Evolutionary conservation across 2,797 vertebrate species (phyloP).

Genomic region (Siniperca scherzeri): DNA sequence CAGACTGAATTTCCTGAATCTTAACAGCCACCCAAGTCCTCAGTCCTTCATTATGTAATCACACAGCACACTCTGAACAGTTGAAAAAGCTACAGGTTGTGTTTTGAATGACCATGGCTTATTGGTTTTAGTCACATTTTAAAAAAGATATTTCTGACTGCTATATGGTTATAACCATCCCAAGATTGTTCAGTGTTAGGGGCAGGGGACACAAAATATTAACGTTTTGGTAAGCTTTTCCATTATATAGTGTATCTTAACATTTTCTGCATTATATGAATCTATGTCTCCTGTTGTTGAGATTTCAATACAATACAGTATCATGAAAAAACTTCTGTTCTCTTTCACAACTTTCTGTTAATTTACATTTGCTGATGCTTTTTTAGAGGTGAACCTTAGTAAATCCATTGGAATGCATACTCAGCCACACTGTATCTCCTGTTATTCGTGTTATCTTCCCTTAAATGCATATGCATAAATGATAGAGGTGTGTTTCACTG

Average conservation of each 20-base stretch:
- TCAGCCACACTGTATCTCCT: neutral
- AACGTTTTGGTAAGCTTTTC: neutral
- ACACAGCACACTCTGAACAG: constrained; percentile 36
- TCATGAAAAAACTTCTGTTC: neutral
- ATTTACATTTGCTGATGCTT: neutral
- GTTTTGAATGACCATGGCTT: constrained; percentile 34
- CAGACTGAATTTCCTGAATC: constrained; percentile 53
- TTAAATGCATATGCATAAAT: constrained; percentile 9
- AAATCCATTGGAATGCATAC: neutral
- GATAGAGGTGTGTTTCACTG: neutral
- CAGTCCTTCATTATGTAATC: constrained; percentile 56
- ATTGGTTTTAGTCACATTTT: constrained; percentile 42
- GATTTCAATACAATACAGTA: neutral
- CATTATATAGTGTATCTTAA: neutral
- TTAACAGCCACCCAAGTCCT: constrained; percentile 45
- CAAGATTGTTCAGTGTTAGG: neutral
- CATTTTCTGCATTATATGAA: neutral
- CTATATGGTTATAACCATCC: neutral
- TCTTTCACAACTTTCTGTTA: neutral
- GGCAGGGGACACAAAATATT: neutral
- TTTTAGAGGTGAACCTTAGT: neutral
- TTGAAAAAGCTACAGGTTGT: constrained; percentile 42
- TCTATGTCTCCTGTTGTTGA: neutral
- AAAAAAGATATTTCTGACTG: constrained; percentile 29
- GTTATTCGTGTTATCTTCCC: neutral